Percentiles rank a stretch among this genome's conserved stretches.
phyloP scores from a whole-genome alignment of 2,113 vertebrate genomes.

The Gorsachius goisagi region DNA sequence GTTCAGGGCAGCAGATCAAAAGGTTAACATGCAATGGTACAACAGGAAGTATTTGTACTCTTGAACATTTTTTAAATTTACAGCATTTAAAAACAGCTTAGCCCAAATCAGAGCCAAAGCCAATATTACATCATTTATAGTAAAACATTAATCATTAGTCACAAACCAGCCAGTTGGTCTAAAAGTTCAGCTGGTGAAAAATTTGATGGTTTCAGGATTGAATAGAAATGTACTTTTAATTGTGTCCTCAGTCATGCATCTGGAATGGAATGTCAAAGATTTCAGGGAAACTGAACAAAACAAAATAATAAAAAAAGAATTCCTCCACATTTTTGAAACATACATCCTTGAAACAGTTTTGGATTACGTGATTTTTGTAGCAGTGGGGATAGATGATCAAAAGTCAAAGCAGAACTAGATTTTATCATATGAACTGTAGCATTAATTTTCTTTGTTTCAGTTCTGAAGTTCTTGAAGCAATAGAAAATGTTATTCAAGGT shows the following conservation, averaged over 20 bases:
- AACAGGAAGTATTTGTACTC: constrained; percentile 59
- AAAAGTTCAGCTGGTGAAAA: constrained; percentile 44
- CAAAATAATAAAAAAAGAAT: not conserved
- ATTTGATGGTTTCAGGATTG: not conserved
- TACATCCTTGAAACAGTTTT: not conserved
- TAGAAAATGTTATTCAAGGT: constrained; percentile 85
- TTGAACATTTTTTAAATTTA: constrained; percentile 48
- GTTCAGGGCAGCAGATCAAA: constrained; percentile 56
- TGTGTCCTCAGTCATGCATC: not conserved
- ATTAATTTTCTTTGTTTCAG: constrained; percentile 71
- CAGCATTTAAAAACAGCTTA: constrained; percentile 60
- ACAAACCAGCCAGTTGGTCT: constrained; percentile 37
- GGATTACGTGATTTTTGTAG: not conserved
- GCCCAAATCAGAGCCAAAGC: constrained; percentile 58
- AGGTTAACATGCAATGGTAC: constrained; percentile 38
- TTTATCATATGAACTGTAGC: not conserved
- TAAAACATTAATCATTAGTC: constrained; percentile 65
- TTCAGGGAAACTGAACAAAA: constrained; percentile 7
- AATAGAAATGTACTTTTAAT: constrained; percentile 27
- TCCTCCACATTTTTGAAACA: not conserved
- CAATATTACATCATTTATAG: constrained; percentile 68
- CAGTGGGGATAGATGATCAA: not conserved
- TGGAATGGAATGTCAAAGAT: not conserved
- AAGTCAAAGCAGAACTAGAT: not conserved
- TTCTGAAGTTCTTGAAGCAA: constrained; percentile 80